A percentile compares a stretch with the other conserved stretches of the same genome.
Evolutionary conservation across 2,888 invertebrate species (phyloP).

Genomic region (Hemithea aestivaria): DNA sequence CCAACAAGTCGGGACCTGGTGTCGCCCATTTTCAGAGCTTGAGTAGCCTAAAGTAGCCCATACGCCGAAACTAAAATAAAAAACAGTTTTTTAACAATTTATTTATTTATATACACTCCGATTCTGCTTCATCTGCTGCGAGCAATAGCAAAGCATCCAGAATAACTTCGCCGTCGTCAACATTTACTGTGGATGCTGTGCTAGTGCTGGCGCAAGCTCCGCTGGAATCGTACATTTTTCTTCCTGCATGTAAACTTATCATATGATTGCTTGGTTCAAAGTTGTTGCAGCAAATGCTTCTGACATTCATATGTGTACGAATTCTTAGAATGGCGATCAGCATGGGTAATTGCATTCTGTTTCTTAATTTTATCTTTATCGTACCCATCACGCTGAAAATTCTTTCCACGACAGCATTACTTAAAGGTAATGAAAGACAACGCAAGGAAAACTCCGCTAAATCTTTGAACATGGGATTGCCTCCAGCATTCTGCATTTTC

Average conservation of each 20-base stretch:
- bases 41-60: constrained; percentile 6
- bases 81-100: constrained; percentile 1
- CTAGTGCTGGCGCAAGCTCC: constrained; percentile 14
- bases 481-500: constrained; percentile 23
- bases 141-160: constrained; percentile 3
- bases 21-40: constrained; percentile 4
- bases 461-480: constrained; percentile 19
- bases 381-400: constrained; percentile 21
- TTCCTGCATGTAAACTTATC: constrained; percentile 14
- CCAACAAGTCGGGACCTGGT: constrained; percentile 4
- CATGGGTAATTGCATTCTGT: constrained; percentile 18
- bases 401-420: constrained; percentile 23
- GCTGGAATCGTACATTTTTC: constrained; percentile 13
- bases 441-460: constrained; percentile 15
- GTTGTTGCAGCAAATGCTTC: constrained; percentile 16
- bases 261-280: constrained; percentile 17
- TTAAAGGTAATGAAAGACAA: constrained; percentile 22
- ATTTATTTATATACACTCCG: constrained; percentile 2
- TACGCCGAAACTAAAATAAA: constrained; percentile 3
- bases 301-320: constrained; percentile 18
- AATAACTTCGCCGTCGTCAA: constrained; percentile 3
- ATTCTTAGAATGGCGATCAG: constrained; percentile 17
- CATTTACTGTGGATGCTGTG: constrained; percentile 6
- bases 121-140: constrained; percentile 6
- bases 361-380: constrained; percentile 21